Base-by-base conservation (phyloP, 2,797 vertebrate genomes). In the Thripadectes ignobilis region DNA sequence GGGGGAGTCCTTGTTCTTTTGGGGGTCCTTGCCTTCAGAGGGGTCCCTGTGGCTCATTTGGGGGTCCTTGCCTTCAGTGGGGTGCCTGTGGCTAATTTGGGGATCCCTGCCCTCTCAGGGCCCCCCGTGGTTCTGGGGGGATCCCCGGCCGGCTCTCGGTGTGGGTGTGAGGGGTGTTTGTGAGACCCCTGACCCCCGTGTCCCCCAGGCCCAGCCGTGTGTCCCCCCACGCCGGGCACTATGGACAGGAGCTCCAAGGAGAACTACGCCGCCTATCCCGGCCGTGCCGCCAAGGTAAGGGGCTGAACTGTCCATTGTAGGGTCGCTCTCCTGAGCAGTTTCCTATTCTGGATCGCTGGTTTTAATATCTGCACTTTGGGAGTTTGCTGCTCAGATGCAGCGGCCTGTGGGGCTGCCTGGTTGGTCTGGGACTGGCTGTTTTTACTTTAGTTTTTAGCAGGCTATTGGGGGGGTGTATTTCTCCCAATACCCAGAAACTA, bases 191-290 rank as follows among this genome's bases (percentile, higher is more conserved):
- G 8, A 61, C 26, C 18, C 38, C 3, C 20, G 9, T 32, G 39
- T 32, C 12, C 24, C 2, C 4, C 10, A 88, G 86, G 17, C 14
- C 2, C 2, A 58, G 46, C 12, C 8, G 72, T 20, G 1, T 11
- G 49, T 17, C 49, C 23, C 5, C 24, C 48, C 23, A 7, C 9
- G 19, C 55, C 18, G 20, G 89, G 22, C 15, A 9, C 69, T 19
- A 97, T 97, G 96, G 97, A 97, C 6, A 95, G 59, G 72, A 51
- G 6, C 3, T 16, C 3, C 2, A 98, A 97, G 46, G 96, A 97
- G 65, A 97, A 97, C 71, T 61, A 24, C 14, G 57, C 61, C 4
- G 71, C 57, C 1, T 30, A 34, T 10, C 12, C 68, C 1, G 17
- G 61, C 24, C 79, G 79, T 7, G 19, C 32, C 12, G 12, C 12